Percentiles rank a stretch among this genome's conserved stretches.
Conservation (phyloP, 2,797 vertebrate genomes). For the Lepilemur ruficaudatus region DNA sequence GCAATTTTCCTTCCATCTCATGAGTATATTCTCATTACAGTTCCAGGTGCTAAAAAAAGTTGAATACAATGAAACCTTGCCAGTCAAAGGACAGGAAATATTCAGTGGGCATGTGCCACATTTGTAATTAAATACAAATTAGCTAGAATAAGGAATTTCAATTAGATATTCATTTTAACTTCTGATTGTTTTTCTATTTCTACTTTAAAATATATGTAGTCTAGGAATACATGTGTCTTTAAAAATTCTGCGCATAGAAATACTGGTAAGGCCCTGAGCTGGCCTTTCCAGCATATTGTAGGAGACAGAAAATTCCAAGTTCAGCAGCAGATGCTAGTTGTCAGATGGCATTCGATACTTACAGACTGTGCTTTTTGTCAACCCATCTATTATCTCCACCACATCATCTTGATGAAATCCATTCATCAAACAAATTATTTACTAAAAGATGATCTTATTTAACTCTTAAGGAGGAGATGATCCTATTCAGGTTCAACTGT, state of each 20-base stretch:
- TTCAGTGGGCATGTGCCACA: background rate
- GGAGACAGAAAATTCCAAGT: background rate
- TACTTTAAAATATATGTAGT: background rate
- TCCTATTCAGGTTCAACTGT: background rate
- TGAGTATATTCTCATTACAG: background rate
- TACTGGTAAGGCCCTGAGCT: background rate
- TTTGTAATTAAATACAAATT: background rate
- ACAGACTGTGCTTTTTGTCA: background rate
- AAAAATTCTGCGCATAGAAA: background rate
- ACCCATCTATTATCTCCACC: background rate
- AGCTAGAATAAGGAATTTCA: background rate
- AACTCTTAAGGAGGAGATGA: background rate
- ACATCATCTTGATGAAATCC: background rate
- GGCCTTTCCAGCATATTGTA: background rate
- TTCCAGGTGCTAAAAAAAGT: background rate
- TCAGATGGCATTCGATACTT: background rate
- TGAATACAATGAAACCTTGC: background rate
- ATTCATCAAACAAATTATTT: background rate
- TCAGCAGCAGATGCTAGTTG: background rate
- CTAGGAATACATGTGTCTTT: background rate
- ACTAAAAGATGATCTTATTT: background rate
- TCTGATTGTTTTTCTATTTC: background rate
- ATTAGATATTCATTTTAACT: background rate
- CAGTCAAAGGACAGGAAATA: background rate
- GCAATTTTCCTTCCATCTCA: background rate